Evolutionary conservation across 37 sponge, comb jelly and placozoan genomes (phyloP), one percentile per base, ranked within the genome.

Genomic region (Tethya wilhelma): DNA sequence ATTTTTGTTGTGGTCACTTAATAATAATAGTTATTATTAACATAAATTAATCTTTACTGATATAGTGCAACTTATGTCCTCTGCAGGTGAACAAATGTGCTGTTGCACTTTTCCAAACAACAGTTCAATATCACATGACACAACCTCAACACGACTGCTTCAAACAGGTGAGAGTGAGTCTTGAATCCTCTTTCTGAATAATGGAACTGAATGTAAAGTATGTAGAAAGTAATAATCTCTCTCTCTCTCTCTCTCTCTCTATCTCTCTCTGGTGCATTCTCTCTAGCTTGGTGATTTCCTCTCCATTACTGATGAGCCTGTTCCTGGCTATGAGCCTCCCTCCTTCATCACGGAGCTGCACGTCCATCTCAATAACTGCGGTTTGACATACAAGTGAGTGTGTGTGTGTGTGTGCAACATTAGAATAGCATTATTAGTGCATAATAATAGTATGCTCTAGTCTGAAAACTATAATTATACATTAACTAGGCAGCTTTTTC

Each of bases 341-440:
- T 75, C 88, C 14, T 41, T 81, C 37, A 75, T 88, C 56, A 88
- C 82, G 7, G 88, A 81, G 56, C 59, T 95, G 29, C 92, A 91
- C 75, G 29, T 73, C 40, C 92, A 91, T 46, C 57, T 91, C 36
- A 45, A 32, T 33, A 59, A 85, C 68, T 85, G 78, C 46, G 59
- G 77, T 19, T 43, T 91, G 31, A 87, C 86, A 49, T 95, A 95
- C 90, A 84, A 80, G 90, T 90, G n/a, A 32, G 19, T 37, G 43
- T 63, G 53, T 26, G 70, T 38, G 38, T 79, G 12, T 30, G 25
- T 71, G 64, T 81, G 45, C 36, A 33, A 4, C 20, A 71, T n/a
- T 19, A 19, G 53, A 9, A 49, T 49, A 49, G 14, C 53, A n/a
- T n/a, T n/a, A n/a, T n/a, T n/a, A n/a, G n/a, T n/a, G n/a, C n/a